Evolutionary conservation across 2,888 invertebrate species (phyloP), one percentile per base, ranked within the genome.

Genomic region (Bruchidius siliquastri): DNA sequence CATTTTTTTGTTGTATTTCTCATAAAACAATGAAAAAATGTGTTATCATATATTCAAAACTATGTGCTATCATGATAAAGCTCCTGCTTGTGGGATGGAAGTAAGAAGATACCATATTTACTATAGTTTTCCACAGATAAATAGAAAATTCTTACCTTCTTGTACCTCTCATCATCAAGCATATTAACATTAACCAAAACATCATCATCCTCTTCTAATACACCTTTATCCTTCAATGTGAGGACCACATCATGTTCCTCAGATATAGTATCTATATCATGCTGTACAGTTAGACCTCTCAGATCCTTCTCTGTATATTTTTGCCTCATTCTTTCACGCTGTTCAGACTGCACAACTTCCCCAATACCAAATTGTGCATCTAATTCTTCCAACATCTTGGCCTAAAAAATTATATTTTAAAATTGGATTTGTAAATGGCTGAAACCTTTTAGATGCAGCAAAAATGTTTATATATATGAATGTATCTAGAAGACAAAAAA

Each of bases 321-420:
- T 71, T 87, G 85, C 32, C 84, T 87, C 26, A 90, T 88, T 71
- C 90, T 90, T 75, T 87, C 88, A 71, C 88, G 87, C 77, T 90
- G 90, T 81, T 95, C 95, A 79, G 94, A 92, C 77, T 94, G 93
- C n/a, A 98, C 90, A 71, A 97, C 88, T 80, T 93, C 94, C 20
- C 92, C 91, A 76, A 97, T 92, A 32, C 97, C 98, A 89, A 98
- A 98, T 85, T 95, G 97, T 79, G 92, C 94, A 87, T 99, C 99
- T 89, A 99, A 90, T 87, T 98, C 97, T 87, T 98, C 96, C 83
- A 99, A 86, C 89, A 95, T 90, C 85, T 96, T 96, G 22, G 97
- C 98, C 96, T 95, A 49, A 84, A 8, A 81, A 76, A 66, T n/a
- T 68, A 1, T 74, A 75, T 49, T 49, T 18, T 4, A 49, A 77